Percentiles rank a stretch among this genome's conserved stretches.
These are phyloP conservation scores for Oncorhynchus nerka DNA, from an alignment of 2,113 vertebrate species.

Conservation along the genomic window DNA sequence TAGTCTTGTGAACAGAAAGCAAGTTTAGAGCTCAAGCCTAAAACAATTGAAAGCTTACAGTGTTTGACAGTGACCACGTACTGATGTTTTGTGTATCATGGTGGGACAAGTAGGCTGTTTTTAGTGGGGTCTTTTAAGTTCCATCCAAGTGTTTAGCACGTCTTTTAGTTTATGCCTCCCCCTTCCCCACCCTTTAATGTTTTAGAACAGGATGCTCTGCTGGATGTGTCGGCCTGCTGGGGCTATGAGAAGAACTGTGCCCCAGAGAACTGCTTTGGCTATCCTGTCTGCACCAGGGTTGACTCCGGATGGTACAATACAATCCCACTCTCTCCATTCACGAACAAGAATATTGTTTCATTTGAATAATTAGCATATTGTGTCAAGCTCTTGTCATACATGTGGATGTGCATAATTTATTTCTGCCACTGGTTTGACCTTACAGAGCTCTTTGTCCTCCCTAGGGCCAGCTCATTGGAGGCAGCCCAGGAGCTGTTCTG, in stretches of 20 bases:
- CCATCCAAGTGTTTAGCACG: not conserved
- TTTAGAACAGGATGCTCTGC: constrained; percentile 78
- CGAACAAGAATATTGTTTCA: not conserved
- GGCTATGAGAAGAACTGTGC: constrained; percentile 92
- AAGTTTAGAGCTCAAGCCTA: too few species aligned
- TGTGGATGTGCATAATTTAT: not conserved
- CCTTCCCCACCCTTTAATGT: not conserved
- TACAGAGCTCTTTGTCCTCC: not conserved
- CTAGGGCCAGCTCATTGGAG: constrained; percentile 84
- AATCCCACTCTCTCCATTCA: not conserved
- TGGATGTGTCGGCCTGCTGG: constrained; percentile 83
- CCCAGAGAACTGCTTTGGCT: constrained; percentile 80
- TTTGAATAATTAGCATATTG: not conserved
- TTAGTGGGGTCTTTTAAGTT: not conserved
- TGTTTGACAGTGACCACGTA: not conserved
- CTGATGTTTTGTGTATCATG: too few species aligned
- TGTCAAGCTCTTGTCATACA: not conserved
- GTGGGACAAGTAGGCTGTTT: too few species aligned
- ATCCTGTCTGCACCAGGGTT: constrained; percentile 83
- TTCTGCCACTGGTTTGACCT: not conserved
- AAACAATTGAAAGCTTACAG: too few species aligned
- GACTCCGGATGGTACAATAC: constrained; percentile 86
- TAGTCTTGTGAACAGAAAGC: too few species aligned
- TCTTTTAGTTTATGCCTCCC: not conserved
- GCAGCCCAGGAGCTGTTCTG: constrained; percentile 89